Evolutionary conservation across 2,113 vertebrate species (phyloP).

Genomic region (Noctilio leporinus): DNA sequence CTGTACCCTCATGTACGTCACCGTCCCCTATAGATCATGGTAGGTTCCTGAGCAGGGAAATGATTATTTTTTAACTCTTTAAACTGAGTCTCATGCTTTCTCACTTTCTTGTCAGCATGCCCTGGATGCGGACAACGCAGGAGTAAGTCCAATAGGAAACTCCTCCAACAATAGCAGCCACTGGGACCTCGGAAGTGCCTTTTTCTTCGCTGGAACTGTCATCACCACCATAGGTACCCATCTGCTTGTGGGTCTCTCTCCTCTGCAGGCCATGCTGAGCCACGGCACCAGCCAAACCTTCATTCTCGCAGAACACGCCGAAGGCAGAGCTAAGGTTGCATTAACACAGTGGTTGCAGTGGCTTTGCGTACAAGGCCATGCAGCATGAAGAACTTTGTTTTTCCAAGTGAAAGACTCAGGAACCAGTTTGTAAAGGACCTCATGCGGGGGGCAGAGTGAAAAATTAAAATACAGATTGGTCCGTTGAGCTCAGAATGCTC

Average conservation of each 20-base stretch:
- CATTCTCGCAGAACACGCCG: rapidly evolving
- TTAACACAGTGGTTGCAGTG: neutral
- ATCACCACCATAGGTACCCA: constrained; percentile 96
- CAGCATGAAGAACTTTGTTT: neutral
- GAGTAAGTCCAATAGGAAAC: constrained; percentile 93
- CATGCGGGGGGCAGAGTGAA: neutral
- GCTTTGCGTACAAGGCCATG: neutral
- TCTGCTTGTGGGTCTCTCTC: neutral
- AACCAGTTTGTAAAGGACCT: neutral
- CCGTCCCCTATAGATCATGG: neutral
- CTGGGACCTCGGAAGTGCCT: constrained; percentile 97
- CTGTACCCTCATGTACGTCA: neutral
- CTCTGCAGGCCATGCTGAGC: neutral
- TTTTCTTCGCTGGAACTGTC: constrained; percentile 98
- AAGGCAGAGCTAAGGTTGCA: neutral
- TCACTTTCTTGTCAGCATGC: constrained; percentile 83
- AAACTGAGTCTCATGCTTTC: constrained; percentile 18
- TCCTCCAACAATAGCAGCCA: constrained; percentile 91
- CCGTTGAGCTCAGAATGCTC: neutral
- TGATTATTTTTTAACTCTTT: neutral
- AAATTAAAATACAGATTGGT: neutral
- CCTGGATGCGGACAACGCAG: constrained; percentile 91
- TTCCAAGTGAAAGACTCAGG: neutral
- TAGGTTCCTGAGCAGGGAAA: neutral
- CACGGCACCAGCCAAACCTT: neutral